Base-by-base conservation (phyloP, 2,888 invertebrate genomes). In the Dynastes maya region DNA sequence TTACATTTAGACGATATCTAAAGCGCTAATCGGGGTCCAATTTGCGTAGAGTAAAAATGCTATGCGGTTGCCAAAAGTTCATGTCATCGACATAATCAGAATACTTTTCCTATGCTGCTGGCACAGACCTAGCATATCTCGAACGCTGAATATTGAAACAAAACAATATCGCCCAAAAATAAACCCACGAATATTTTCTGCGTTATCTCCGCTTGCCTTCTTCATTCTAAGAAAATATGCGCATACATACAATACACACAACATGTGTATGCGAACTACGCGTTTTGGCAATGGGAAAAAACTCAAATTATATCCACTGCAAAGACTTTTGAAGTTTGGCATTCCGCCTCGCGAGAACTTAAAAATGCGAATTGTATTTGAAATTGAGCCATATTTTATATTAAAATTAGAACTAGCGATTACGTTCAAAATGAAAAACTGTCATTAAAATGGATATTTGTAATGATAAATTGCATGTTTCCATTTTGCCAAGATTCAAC, bases 41-140 rank as follows among this genome's bases (percentile, higher is more conserved):
- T 72, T 40, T 58, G 72, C 72, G 58, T 72, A 72, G 37, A 61
- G 58, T 58, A 72, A 72, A 72, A 72, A 72, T 72, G 58, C 40
- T 40, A 27, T 22, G 11, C 4, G 16, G 3, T 40, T 72, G 72
- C 72, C 72, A 72, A 72, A 58, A 58, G 29, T 32, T 72, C 72
- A 29, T 72, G 58, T 58, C 72, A 72, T 72, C 72, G 37, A 72
- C 72, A 58, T 72, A 72, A 72, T 58, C 72, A 58, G 72, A 72
- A 72, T 58, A 72, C 40, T 40, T 37, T 5, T 61, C 40, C 29
- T 22, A 40, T 22, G 32, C 58, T 27, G 55, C 40, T 72, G 72
- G 72, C 72, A 72, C 55, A n/a, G 40, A 58, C 16, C 51, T 13
- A 22, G 40, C 58, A 72, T 40, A 37, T 58, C 27, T n/a, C 45